Percentiles rank a stretch among this genome's conserved stretches.
Conservation (phyloP, 2,888 invertebrate genomes). For the Protonemura montana region DNA sequence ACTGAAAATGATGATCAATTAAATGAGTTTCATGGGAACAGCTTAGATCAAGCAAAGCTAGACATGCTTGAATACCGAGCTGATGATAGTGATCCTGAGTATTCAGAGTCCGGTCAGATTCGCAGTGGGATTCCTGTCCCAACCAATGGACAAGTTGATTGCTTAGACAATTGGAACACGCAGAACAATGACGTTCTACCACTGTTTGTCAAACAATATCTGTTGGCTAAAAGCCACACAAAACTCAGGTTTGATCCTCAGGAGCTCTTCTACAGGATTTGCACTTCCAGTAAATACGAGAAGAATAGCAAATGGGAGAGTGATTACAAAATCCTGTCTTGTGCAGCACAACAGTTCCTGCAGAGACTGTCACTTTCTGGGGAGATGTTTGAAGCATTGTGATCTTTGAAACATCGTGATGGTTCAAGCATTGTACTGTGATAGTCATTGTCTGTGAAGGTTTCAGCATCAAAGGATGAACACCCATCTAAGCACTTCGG, state of each 20-base stretch:
- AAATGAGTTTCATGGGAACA: neutral
- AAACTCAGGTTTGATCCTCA: constrained; percentile 75
- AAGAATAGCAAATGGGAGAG: constrained; percentile 67
- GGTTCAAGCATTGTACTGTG: no score
- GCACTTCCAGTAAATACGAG: constrained; percentile 67
- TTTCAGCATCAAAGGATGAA: no score
- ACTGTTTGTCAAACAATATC: constrained; percentile 41
- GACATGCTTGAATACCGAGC: constrained; percentile 46
- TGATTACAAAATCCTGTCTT: constrained; percentile 75
- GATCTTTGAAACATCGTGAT: neutral
- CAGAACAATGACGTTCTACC: constrained; percentile 55
- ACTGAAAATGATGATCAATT: neutral
- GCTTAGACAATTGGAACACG: constrained; percentile 49
- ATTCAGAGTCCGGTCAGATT: neutral
- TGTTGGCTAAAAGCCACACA: constrained; percentile 58
- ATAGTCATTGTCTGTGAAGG: no score
- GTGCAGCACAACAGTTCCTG: constrained; percentile 81
- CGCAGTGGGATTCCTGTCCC: constrained; percentile 51
- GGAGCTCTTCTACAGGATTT: constrained; percentile 73
- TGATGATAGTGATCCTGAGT: constrained; percentile 47
- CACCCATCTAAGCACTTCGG: no score
- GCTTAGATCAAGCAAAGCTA: neutral
- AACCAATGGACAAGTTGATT: constrained; percentile 45
- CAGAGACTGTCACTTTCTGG: constrained; percentile 81
- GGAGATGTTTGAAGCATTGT: constrained; percentile 68